Conservation (phyloP, 1,140 invertebrate genomes). For the Zaprionus vittiger region DNA sequence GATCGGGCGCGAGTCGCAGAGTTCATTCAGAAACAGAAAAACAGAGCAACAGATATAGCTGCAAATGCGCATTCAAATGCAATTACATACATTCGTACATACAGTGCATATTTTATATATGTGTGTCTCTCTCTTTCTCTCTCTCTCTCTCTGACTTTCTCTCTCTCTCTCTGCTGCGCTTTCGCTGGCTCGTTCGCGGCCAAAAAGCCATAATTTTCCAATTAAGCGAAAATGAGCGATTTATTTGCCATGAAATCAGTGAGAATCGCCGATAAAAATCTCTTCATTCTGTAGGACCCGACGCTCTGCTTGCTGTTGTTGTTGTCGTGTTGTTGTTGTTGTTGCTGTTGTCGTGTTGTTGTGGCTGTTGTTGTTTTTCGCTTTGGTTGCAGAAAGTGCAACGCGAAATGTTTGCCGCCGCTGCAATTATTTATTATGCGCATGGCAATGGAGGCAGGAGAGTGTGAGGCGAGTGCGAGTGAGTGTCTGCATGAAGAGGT, state of each 20-base stretch:
- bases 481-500: slow-evolving; percentile 1
- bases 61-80: slow-evolving; percentile 5
- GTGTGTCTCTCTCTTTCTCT: background rate
- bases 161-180: background rate
- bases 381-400: slow-evolving; percentile 80
- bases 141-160: background rate
- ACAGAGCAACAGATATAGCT: slow-evolving; percentile 9
- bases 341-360: slow-evolving; percentile 36
- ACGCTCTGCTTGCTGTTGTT: slow-evolving; percentile 28
- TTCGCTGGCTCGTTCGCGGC: slow-evolving; percentile 14
- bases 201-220: slow-evolving; percentile 84
- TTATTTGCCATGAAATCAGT: slow-evolving; percentile 85
- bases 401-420: slow-evolving; percentile 75
- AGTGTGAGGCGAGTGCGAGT: too few species aligned
- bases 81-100: background rate
- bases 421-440: slow-evolving; percentile 81
- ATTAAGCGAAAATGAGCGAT: slow-evolving; percentile 85
- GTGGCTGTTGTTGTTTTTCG: slow-evolving; percentile 63
- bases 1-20: slow-evolving; percentile 3
- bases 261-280: slow-evolving; percentile 84
- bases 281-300: slow-evolving; percentile 76
- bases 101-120: background rate
- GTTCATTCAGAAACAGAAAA: slow-evolving; percentile 35
- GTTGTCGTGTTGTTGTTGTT: slow-evolving; percentile 26
- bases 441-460: slow-evolving; percentile 38